Evolutionary conservation across 2,113 vertebrate genomes (phyloP).

Genomic region (Pogonocichla stellata): DNA sequence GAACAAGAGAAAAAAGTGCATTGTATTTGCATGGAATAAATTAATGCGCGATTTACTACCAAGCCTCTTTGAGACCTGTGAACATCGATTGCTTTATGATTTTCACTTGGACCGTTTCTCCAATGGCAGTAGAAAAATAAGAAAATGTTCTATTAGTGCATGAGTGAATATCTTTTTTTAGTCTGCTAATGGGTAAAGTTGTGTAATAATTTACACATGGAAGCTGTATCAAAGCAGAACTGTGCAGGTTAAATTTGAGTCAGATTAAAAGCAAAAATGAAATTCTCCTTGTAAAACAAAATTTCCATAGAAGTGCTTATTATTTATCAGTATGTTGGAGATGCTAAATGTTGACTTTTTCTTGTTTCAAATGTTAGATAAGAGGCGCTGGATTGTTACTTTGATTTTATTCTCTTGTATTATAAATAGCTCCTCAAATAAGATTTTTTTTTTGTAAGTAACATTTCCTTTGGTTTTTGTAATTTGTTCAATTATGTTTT

Average conservation of each 20-base stretch:
- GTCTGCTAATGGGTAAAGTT: neutral
- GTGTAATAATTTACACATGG: neutral
- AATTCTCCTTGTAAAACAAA: neutral
- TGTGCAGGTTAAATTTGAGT: neutral
- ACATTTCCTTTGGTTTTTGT: neutral
- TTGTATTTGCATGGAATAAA: neutral
- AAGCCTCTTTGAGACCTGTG: neutral
- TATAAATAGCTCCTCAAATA: neutral
- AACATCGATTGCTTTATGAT: neutral
- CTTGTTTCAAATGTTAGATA: neutral
- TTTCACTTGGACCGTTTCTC: neutral
- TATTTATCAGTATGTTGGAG: neutral
- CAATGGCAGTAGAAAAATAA: neutral
- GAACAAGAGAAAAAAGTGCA: accelerated
- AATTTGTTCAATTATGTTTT: neutral
- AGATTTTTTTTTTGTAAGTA: neutral
- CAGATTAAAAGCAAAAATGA: neutral
- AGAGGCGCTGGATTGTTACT: neutral
- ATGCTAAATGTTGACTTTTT: neutral
- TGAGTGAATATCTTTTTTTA: neutral
- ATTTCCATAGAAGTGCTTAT: neutral
- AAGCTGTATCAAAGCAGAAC: neutral
- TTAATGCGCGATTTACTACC: neutral
- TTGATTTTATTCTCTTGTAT: neutral
- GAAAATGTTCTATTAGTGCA: neutral